Conservation (phyloP, 2,797 vertebrate species). For the Melopsittacus undulatus region DNA sequence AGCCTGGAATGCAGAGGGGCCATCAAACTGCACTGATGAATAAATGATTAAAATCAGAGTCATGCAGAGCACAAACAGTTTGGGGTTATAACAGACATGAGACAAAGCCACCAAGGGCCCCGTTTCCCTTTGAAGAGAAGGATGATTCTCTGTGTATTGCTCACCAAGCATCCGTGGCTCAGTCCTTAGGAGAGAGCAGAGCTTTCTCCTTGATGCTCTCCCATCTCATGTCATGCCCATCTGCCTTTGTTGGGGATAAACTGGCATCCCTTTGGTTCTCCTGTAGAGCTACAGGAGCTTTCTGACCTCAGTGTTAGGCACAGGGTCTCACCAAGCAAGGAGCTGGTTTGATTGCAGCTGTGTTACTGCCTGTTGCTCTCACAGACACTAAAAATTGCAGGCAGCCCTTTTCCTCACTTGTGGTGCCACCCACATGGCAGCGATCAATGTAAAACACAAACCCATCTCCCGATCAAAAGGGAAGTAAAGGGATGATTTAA, state of each 20-base stretch:
- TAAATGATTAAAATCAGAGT: constrained; percentile 72
- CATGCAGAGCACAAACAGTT: constrained; percentile 26
- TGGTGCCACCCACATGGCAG: background rate
- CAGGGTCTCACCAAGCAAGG: background rate
- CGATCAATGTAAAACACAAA: background rate
- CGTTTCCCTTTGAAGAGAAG: constrained; percentile 35
- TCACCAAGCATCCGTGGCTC: background rate
- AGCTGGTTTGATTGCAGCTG: background rate
- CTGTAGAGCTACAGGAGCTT: background rate
- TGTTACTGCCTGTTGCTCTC: background rate
- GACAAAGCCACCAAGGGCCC: constrained; percentile 15
- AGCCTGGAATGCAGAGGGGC: constrained; percentile 57
- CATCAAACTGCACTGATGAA: constrained; percentile 54
- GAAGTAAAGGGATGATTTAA: constrained; percentile 30
- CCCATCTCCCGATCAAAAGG: background rate
- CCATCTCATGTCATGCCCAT: fast-evolving
- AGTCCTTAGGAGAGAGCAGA: background rate
- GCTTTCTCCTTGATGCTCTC: background rate
- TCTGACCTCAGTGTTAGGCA: background rate
- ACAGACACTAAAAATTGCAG: background rate
- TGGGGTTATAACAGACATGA: constrained; percentile 46
- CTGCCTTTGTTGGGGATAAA: background rate
- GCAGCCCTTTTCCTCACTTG: background rate
- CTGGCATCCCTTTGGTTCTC: fast-evolving
- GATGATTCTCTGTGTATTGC: background rate